Percentiles rank a stretch among this genome's conserved stretches.
These are phyloP conservation scores for Trypoxylus dichotomus DNA, from an alignment of 1,140 invertebrate genomes.

Conservation along the genomic window DNA sequence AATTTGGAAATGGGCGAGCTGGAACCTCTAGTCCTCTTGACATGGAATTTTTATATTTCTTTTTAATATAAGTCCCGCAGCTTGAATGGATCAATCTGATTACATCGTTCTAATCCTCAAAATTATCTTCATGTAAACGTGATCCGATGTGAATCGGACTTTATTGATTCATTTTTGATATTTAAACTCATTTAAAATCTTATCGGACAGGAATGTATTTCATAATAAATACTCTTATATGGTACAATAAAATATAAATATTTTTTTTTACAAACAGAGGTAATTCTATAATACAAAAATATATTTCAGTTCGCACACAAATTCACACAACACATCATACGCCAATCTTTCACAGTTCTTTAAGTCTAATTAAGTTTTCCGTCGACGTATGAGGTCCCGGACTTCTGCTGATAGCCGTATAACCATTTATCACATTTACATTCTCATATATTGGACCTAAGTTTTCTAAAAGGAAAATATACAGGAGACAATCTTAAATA, in stretches of 20 bases:
- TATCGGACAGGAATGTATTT: background rate
- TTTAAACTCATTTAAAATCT: too few relatives aligned
- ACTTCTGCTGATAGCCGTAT: background rate
- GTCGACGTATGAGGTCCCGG: background rate
- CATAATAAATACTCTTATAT: slow-evolving; percentile 1
- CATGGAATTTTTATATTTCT: too few relatives aligned
- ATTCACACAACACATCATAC: background rate
- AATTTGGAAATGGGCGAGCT: too few relatives aligned
- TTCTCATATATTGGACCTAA: slow-evolving; percentile 21
- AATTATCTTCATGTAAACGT: too few relatives aligned
- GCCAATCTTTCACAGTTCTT: background rate
- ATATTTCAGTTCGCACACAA: background rate
- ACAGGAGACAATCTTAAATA: background rate
- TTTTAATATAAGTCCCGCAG: too few relatives aligned
- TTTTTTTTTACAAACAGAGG: background rate
- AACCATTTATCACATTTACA: slow-evolving; percentile 8
- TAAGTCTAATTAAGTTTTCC: slow-evolving; percentile 9
- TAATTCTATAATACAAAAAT: background rate
- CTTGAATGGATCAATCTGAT: too few relatives aligned
- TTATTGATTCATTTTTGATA: too few relatives aligned
- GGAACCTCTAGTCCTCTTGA: too few relatives aligned
- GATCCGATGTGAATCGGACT: too few relatives aligned
- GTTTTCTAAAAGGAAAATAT: background rate
- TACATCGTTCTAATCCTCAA: too few relatives aligned
- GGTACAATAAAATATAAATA: background rate